phyloP scores from a whole-genome alignment of 2,113 vertebrate species.

The Coryphaenoides rupestris region DNA sequence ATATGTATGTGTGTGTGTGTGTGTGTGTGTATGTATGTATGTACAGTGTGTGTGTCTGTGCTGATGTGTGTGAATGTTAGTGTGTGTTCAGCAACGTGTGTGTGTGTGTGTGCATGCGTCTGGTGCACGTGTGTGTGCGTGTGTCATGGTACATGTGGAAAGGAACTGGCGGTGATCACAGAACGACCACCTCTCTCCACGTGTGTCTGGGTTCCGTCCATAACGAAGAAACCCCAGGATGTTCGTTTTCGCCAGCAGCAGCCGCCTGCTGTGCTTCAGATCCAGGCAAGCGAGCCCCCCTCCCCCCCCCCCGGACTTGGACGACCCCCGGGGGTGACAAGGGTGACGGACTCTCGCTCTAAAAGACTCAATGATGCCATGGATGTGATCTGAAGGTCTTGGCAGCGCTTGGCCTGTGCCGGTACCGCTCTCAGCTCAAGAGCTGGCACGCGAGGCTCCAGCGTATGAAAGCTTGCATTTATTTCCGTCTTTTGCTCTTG shows the following conservation, averaged over 20 bases:
- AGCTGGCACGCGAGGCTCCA: constrained; percentile 14
- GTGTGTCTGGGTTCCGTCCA: too few relatives aligned
- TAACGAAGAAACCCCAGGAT: too few relatives aligned
- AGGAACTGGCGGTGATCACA: background rate
- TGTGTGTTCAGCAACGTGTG: too few relatives aligned
- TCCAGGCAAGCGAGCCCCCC: too few relatives aligned
- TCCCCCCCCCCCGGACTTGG: too few relatives aligned
- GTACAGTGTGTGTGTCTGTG: background rate
- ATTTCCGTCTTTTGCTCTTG: constrained; percentile 17
- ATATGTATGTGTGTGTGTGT: constrained; percentile 6
- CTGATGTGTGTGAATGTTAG: background rate
- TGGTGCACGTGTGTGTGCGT: background rate
- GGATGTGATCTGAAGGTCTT: too few relatives aligned
- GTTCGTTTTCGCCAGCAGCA: too few relatives aligned
- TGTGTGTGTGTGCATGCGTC: background rate
- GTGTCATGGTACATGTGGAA: background rate
- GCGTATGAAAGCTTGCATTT: constrained; percentile 6
- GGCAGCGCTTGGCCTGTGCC: too few relatives aligned
- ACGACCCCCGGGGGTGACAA: background rate
- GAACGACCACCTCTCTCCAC: too few relatives aligned
- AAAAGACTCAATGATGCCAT: background rate
- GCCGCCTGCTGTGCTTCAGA: too few relatives aligned
- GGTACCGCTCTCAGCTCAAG: background rate
- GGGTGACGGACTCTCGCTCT: background rate
- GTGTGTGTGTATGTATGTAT: background rate